phyloP scores from a whole-genome alignment of 1,140 invertebrate genomes.

The Vanessa atalanta region DNA sequence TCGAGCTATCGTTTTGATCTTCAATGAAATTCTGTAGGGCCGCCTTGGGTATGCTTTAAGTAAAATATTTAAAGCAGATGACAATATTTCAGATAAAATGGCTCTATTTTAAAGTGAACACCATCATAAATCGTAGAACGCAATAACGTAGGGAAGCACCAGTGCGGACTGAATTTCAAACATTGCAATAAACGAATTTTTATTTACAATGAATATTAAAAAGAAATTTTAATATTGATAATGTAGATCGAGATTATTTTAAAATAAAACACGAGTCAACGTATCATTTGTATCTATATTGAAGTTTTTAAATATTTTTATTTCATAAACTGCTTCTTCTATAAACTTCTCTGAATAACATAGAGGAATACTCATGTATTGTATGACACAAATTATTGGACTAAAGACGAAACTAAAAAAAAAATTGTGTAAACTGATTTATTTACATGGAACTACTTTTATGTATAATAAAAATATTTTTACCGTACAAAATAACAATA shows the following conservation, averaged over 20 bases:
- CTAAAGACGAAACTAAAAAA: too few relatives aligned
- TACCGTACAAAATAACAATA: not conserved
- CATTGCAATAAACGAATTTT: slow-evolving; percentile 30
- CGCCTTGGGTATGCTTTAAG: slow-evolving; percentile 68
- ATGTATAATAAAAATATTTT: too few relatives aligned
- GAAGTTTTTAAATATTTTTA: too few relatives aligned
- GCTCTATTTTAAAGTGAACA: slow-evolving; percentile 75
- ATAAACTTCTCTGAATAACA: too few relatives aligned
- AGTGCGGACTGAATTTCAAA: slow-evolving; percentile 70
- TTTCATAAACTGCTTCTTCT: too few relatives aligned
- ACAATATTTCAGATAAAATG: slow-evolving; percentile 79
- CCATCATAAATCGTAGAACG: slow-evolving; percentile 65
- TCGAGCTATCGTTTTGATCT: slow-evolving; percentile 36
- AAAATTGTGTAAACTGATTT: too few relatives aligned
- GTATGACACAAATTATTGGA: too few relatives aligned
- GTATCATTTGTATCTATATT: too few relatives aligned
- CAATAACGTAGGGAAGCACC: slow-evolving; percentile 65
- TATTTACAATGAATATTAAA: slow-evolving; percentile 29
- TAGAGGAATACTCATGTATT: too few relatives aligned
- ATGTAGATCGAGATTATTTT: not conserved
- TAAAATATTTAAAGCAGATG: slow-evolving; percentile 78
- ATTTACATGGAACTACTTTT: too few relatives aligned
- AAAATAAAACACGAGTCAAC: not conserved
- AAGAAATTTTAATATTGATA: slow-evolving; percentile 21
- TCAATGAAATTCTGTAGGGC: slow-evolving; percentile 53